Base-by-base conservation (phyloP, 2,113 vertebrate genomes). In the Syngnathus typhle region DNA sequence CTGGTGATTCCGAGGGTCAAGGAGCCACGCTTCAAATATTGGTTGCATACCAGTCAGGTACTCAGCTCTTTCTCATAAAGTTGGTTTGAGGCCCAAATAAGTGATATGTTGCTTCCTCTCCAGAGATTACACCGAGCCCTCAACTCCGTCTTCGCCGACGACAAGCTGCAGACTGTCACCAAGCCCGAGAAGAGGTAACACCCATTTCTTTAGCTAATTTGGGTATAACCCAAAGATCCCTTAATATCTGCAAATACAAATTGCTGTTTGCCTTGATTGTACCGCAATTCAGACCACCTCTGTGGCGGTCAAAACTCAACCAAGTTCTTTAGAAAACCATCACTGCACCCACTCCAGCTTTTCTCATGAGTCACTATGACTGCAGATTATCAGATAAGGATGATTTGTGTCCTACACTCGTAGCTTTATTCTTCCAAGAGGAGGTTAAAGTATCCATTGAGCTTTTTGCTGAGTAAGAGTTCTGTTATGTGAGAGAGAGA, bases 21-120 rank as follows among this genome's bases (percentile, higher is more conserved):
- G 81, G 95, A 95, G 77, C 94, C 95, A 19, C 93, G 88, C 74
- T 90, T 94, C 80, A 95, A 89, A 66, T 98, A 99, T 68, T 99
- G 96, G 95, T 94, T 98, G 62, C 96, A 99, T 71, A 99, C 95
- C 19, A 99, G 96, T 81, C 96, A 99, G 93, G 96, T 98, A 76
- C 38, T 4, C 41, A n/a, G 52, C 44, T 27, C 0, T 41, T 59
- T 51, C 47, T 1, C 23, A 38, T 12, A 9, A 54, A 58, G 5
- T 58, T 36, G 36, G 6, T 58, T 58, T 58, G 27, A 58, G 55
- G 55, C 13, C 55, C 55, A 32, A 58, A 46, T 15, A 46, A 46
- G 13, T 58, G 27, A 63, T 12, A 16, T 69, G 32, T 81, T 74
- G 27, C 65, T 86, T 91, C 21, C 73, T 74, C 76, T 79, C 63